Base-by-base conservation (phyloP, 2,113 vertebrate species). In the Ploceus nigricollis region DNA sequence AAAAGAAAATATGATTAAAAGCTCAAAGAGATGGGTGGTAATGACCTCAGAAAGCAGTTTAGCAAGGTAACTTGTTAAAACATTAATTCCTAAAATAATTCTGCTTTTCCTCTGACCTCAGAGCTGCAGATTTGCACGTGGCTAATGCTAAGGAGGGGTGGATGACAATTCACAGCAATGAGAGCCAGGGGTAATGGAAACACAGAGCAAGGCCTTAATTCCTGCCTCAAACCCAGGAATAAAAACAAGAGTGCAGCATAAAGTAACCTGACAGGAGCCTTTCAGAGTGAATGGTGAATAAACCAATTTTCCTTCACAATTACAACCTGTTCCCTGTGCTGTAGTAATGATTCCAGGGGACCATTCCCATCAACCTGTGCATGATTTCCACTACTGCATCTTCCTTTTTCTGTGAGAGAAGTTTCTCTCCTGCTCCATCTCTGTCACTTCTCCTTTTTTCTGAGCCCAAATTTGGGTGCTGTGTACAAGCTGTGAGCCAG, bases 301-400 rank as follows among this genome's bases (percentile, higher is more conserved):
- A 94, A 90, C 3, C 30, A n/a, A 10, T n/a, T 71, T 65, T 18
- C 58, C 17, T 27, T 64, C 51, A 24, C 0, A 0, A 25, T 15
- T 7, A 5, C 0, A 5, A 16, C 24, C 21, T 23, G 16, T 21
- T 82, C 44, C 66, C 27, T 45, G 11, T 39, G 17, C 1, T 31
- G 30, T 3, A 47, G 16, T 3, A 24, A 39, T 9, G 10, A 20
- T 37, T 17, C 5, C 50, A 82, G 70, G 27, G 1, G 4, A 30
- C 7, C 27, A 24, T 56, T 21, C n/a, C 63, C 25, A 7, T 12
- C 27, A 45, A 31, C 24, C 21, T 15, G 35, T 0, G 1, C 6
- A 21, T 31, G 35, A 70, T 48, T 39, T 17, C 44, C 17, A n/a
- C 37, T 50, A 2, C 33, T 19, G 24, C 8, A 27, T 40, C 15